Evolutionary conservation across 2,888 invertebrate species (phyloP).

Genomic region (Tipula confusa): DNA sequence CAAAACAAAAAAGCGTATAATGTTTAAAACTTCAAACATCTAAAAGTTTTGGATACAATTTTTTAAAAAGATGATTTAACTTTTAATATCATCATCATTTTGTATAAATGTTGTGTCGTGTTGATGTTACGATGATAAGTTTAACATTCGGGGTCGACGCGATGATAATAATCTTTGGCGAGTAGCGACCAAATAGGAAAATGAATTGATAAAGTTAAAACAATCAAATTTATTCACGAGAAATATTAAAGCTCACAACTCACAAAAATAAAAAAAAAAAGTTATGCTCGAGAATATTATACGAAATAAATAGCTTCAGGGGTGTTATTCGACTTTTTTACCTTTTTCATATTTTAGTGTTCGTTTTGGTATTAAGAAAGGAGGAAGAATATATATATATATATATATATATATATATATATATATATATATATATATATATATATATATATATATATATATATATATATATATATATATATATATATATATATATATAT

Average conservation of each 20-base stretch:
- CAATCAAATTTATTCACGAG: neutral
- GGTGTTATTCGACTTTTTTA: neutral
- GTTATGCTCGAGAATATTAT: neutral
- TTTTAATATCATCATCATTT: neutral
- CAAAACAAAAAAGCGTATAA: neutral
- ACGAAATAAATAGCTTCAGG: neutral
- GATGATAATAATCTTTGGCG: neutral
- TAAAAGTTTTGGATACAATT: no score
- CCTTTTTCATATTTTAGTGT: neutral
- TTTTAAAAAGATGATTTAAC: neutral
- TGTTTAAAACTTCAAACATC: no score
- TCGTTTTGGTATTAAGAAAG: neutral
- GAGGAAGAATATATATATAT: no score
- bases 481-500: neutral
- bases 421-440: neutral
- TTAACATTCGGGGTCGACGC: neutral
- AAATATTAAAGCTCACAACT: neutral
- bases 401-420: no score
- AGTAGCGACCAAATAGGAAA: neutral
- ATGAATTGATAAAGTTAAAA: neutral
- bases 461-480: neutral
- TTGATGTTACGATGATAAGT: neutral
- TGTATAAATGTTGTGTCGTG: no score
- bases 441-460: neutral
- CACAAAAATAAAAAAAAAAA: neutral